Percentiles rank a stretch among this genome's conserved stretches.
phyloP scores from a whole-genome alignment of 2,113 vertebrate species.

The Perca flavescens region DNA sequence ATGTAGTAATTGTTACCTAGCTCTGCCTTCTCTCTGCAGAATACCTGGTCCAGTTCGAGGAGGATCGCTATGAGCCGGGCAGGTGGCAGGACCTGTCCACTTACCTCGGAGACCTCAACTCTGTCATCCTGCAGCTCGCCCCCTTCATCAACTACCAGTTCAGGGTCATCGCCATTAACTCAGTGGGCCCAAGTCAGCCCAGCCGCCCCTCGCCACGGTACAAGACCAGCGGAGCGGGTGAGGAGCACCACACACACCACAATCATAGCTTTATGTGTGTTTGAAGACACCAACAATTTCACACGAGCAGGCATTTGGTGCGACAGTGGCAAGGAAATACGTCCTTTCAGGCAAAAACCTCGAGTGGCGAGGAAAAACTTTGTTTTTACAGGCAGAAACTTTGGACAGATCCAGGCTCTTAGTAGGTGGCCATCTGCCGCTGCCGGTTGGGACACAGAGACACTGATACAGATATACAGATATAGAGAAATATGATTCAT shows the following conservation, averaged over 20 bases:
- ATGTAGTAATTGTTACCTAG: too few relatives aligned
- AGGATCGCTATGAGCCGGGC: conserved; percentile 89
- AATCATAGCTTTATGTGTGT: not conserved
- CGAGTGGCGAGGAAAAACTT: too few relatives aligned
- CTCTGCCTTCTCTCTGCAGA: conserved; percentile 75
- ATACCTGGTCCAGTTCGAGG: conserved; percentile 94
- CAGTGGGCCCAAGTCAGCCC: conserved; percentile 92
- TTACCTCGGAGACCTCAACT: conserved; percentile 90
- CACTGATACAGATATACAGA: too few relatives aligned
- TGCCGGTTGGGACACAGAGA: too few relatives aligned
- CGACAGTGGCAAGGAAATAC: too few relatives aligned
- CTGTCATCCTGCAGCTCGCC: conserved; percentile 89
- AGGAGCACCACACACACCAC: conserved; percentile 40
- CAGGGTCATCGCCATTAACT: conserved; percentile 93
- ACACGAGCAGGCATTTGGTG: too few relatives aligned
- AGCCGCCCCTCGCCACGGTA: conserved; percentile 91
- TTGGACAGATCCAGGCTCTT: too few relatives aligned
- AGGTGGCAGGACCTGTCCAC: conserved; percentile 91
- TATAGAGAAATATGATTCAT: too few relatives aligned
- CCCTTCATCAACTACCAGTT: conserved; percentile 97
- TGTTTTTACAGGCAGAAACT: too few relatives aligned
- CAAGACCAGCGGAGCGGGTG: conserved; percentile 92
- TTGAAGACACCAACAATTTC: not conserved
- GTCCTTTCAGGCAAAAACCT: too few relatives aligned
- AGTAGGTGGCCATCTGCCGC: too few relatives aligned